phyloP scores from a whole-genome alignment of 2,797 vertebrate genomes.

The Halcyon leucocephala region DNA sequence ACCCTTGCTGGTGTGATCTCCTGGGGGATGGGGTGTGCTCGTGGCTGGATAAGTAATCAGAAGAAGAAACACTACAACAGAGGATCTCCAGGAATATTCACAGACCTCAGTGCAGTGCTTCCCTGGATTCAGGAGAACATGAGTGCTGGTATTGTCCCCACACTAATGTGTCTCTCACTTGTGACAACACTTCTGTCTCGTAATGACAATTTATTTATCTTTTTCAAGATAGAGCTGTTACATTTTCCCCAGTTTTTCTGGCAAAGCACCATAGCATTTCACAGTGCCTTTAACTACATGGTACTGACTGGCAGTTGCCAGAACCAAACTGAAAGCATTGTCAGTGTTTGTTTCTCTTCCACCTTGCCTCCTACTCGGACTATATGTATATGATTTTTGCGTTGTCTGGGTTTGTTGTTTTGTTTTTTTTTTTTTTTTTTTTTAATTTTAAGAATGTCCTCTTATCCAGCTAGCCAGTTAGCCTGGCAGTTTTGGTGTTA shows the following conservation, averaged over 20 bases:
- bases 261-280: not conserved
- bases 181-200: not conserved
- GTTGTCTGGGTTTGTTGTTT: too few relatives aligned
- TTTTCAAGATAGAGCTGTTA: not conserved
- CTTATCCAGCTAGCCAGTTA: not conserved
- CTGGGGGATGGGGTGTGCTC: slow-evolving; percentile 91
- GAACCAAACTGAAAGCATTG: not conserved
- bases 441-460: not conserved
- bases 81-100: slow-evolving; percentile 90
- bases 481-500: not conserved
- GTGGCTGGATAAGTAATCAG: slow-evolving; percentile 84
- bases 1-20: slow-evolving; percentile 86
- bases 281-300: not conserved
- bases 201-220: not conserved
- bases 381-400: too few relatives aligned
- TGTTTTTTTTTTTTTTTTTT: not conserved
- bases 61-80: slow-evolving; percentile 66
- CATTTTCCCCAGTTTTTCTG: not conserved
- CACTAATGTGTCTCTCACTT: not conserved
- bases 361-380: not conserved
- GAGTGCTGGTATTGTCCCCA: slow-evolving; percentile 70
- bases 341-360: not conserved
- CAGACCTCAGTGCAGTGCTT: slow-evolving; percentile 83
- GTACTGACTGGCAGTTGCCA: not conserved
- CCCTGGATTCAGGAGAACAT: slow-evolving; percentile 84